Percentiles rank a stretch among this genome's conserved stretches.
Conservation (phyloP, 2,888 invertebrate genomes). For the Euspilapteryx auroguttella region DNA sequence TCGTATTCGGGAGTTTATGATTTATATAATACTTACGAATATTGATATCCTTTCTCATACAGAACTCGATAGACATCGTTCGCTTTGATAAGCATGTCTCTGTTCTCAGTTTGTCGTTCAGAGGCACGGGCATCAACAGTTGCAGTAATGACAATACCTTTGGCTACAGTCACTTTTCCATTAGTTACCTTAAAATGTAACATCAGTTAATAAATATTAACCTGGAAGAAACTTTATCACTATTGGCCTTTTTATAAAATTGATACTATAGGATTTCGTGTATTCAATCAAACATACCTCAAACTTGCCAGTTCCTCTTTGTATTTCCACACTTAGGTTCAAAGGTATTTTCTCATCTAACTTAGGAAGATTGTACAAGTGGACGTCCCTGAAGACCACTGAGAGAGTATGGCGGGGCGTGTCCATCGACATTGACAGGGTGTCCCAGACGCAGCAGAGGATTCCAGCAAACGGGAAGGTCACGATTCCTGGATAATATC, state of each 20-base stretch:
- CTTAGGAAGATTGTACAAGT: neutral
- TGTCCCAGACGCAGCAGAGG: constrained; percentile 70
- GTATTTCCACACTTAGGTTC: constrained; percentile 2
- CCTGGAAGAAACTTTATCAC: too few species aligned
- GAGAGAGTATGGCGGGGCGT: constrained; percentile 62
- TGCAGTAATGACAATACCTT: too few species aligned
- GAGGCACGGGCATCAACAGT: too few species aligned
- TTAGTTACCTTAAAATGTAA: constrained; percentile 2
- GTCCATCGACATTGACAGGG: constrained; percentile 57
- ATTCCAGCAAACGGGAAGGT: constrained; percentile 78
- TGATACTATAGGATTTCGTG: too few species aligned
- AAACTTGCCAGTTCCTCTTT: constrained; percentile 3
- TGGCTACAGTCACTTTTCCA: constrained; percentile 2
- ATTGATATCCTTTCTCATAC: constrained; percentile 2
- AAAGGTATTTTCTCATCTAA: neutral
- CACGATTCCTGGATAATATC: constrained; percentile 46
- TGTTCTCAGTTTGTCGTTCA: neutral
- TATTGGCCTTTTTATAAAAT: too few species aligned
- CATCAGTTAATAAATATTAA: too few species aligned
- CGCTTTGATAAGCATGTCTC: neutral
- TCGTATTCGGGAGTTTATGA: too few species aligned
- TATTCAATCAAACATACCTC: too few species aligned
- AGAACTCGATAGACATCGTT: constrained; percentile 3
- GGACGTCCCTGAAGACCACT: constrained; percentile 50
- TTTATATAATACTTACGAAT: neutral